These are phyloP conservation scores for Gallinago solitaria DNA, from an alignment of 2,797 vertebrate species.

Conservation along the genomic window DNA sequence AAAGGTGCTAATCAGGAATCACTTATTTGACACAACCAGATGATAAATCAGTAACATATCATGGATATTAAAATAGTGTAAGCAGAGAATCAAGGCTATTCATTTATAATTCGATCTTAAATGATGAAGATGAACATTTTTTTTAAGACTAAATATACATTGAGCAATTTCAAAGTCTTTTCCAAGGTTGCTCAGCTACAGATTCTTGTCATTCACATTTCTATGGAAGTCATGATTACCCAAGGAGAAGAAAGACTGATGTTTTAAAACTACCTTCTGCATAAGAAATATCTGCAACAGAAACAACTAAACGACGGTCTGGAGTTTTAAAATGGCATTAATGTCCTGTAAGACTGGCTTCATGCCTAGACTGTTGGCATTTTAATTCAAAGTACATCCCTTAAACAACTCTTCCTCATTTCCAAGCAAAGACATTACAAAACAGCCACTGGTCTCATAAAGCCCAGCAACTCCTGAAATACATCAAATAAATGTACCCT, in stretches of 20 bases:
- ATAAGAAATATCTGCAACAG: background rate
- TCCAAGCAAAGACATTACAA: background rate
- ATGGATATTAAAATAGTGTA: background rate
- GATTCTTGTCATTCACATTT: background rate
- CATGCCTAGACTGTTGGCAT: background rate
- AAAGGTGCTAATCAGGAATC: background rate
- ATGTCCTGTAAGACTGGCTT: background rate
- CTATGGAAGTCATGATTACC: background rate
- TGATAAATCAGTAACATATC: background rate
- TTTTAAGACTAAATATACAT: conserved; percentile 28
- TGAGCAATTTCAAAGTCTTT: conserved; percentile 27
- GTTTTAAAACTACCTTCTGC: conserved; percentile 4
- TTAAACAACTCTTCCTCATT: conserved; percentile 20
- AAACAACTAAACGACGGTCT: background rate
- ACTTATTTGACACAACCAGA: background rate
- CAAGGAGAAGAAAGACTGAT: background rate
- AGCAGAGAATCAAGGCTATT: conserved; percentile 37
- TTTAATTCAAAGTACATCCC: conserved; percentile 7
- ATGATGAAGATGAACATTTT: background rate
- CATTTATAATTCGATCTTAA: background rate
- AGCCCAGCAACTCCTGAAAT: background rate
- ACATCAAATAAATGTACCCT: background rate
- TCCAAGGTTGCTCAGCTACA: conserved; percentile 12
- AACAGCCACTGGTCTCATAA: conserved; percentile 1
- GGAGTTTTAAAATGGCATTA: background rate